Percentiles rank a stretch among this genome's conserved stretches.
phyloP scores from a whole-genome alignment of 1,140 invertebrate species.

The Copidosoma floridanum region DNA sequence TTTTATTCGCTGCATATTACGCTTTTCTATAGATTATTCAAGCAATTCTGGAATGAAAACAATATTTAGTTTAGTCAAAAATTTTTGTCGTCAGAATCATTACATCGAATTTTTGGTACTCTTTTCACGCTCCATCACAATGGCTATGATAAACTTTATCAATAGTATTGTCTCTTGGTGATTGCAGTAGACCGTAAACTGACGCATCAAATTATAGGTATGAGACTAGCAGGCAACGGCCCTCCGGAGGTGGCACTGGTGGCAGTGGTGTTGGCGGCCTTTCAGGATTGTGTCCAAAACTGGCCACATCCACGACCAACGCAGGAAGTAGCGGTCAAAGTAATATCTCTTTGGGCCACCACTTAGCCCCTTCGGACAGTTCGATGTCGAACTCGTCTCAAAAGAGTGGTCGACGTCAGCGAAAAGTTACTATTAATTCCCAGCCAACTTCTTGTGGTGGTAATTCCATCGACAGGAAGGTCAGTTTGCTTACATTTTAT shows the following conservation, averaged over 20 bases:
- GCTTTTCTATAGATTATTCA: too few relatives aligned
- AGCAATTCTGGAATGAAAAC: too few relatives aligned
- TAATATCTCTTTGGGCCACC: constrained; percentile 50
- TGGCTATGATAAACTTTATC: too few relatives aligned
- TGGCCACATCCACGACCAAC: constrained; percentile 46
- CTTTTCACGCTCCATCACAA: too few relatives aligned
- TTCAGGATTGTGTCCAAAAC: constrained; percentile 52
- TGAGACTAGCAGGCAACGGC: constrained; percentile 54
- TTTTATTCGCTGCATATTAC: too few relatives aligned
- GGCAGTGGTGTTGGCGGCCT: constrained; percentile 42
- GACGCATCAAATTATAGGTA: constrained; percentile 44
- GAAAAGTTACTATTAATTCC: constrained; percentile 48
- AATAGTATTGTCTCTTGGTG: too few relatives aligned
- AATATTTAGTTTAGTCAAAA: too few relatives aligned
- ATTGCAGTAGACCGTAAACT: too few relatives aligned
- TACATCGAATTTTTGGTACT: too few relatives aligned
- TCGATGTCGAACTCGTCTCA: constrained; percentile 45
- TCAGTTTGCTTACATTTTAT: constrained; percentile 25
- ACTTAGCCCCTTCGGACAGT: constrained; percentile 52
- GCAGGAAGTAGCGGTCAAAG: constrained; percentile 44
- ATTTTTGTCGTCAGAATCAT: too few relatives aligned
- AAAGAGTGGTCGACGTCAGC: constrained; percentile 45
- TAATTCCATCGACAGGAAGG: constrained; percentile 46
- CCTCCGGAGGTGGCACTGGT: constrained; percentile 47
- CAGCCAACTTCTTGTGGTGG: constrained; percentile 37